Percentiles rank a stretch among this genome's conserved stretches.
Evolutionary conservation across 2,113 vertebrate species (phyloP).

Genomic region (Coturnix japonica): DNA sequence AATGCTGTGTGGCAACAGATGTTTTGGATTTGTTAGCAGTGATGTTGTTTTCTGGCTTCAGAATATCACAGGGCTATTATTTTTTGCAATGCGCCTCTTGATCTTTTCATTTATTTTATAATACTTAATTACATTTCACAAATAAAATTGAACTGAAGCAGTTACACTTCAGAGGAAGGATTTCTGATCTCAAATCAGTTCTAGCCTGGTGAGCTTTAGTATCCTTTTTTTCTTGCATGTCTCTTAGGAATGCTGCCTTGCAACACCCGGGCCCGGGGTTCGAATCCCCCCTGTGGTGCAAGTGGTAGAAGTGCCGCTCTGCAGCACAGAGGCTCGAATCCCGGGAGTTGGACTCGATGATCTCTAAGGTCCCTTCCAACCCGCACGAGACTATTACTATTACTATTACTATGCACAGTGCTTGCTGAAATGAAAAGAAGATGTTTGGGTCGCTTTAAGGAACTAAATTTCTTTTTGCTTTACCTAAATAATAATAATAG

Average conservation of each 20-base stretch:
- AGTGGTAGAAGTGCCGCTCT: no score
- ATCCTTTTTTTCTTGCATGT: neutral
- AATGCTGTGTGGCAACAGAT: conserved; percentile 52
- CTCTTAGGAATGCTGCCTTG: no score
- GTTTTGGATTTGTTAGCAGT: conserved; percentile 51
- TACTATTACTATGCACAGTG: no score
- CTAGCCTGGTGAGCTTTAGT: neutral
- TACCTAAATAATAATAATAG: neutral
- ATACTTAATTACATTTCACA: neutral
- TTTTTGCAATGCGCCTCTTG: neutral
- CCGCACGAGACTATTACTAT: no score
- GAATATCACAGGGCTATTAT: neutral
- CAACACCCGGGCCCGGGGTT: no score
- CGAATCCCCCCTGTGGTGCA: no score
- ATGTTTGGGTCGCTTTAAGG: neutral
- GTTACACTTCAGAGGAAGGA: neutral
- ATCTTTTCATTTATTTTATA: neutral
- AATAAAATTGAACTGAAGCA: neutral
- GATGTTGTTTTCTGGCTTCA: neutral
- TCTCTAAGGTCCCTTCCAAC: no score
- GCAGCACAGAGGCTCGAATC: no score
- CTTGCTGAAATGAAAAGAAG: neutral
- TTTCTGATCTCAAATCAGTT: neutral
- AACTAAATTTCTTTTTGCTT: neutral
- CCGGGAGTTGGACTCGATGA: no score